Percentiles rank a stretch among this genome's conserved stretches.
Conservation (phyloP, 2,797 vertebrate species). For the Naso thynnoides region DNA sequence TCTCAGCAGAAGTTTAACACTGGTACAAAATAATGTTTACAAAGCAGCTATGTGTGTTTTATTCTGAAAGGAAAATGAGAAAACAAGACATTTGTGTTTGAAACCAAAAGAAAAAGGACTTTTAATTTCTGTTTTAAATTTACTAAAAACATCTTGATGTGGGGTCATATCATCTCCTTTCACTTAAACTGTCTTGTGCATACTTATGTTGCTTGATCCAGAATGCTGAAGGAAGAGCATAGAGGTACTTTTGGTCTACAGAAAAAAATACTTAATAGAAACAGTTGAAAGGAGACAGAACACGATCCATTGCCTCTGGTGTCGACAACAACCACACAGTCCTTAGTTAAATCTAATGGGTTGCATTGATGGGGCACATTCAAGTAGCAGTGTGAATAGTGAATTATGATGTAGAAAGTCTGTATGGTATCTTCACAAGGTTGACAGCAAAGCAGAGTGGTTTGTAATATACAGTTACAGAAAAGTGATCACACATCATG, state of each 20-base stretch:
- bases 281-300: background rate
- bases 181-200: background rate
- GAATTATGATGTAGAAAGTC: background rate
- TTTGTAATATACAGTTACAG: background rate
- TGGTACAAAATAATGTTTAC: slow-evolving; percentile 3
- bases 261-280: background rate
- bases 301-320: too few relatives aligned
- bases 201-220: background rate
- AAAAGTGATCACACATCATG: background rate
- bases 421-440: background rate
- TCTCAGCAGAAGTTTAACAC: background rate
- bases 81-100: slow-evolving; percentile 7
- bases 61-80: background rate
- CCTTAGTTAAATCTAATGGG: background rate
- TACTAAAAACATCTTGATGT: background rate
- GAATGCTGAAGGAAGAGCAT: too few relatives aligned
- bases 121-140: background rate
- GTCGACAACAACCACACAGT: background rate
- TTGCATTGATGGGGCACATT: background rate
- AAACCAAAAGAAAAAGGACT: background rate
- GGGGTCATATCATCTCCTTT: background rate
- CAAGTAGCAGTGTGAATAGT: background rate
- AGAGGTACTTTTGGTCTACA: background rate
- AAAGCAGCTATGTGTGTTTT: background rate
- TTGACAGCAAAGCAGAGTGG: background rate